Conservation (phyloP, 1,140 invertebrate species). For the Trichonephila clavata region DNA sequence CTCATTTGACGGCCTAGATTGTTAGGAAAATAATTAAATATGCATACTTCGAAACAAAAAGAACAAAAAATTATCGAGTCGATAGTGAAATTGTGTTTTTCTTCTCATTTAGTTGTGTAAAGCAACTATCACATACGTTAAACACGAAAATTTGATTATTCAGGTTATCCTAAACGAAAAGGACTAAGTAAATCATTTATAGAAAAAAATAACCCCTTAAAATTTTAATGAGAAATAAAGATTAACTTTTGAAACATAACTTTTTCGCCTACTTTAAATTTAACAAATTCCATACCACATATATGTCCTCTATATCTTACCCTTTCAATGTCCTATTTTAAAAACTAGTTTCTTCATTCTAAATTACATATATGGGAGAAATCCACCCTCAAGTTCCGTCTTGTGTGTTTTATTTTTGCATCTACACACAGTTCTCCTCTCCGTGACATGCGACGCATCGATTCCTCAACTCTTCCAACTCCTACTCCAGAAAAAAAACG, state of each 20-base stretch:
- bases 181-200: no score
- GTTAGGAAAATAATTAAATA: no score
- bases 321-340: background rate
- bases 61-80: no score
- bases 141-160: no score
- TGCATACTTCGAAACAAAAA: no score
- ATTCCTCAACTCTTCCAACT: background rate
- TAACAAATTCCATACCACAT: background rate
- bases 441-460: background rate
- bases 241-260: background rate
- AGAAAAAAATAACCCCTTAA: no score
- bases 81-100: no score
- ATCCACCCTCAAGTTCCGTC: background rate
- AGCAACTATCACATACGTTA: no score
- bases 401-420: background rate
- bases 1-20: no score
- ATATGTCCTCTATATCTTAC: background rate
- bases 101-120: no score
- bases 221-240: no score
- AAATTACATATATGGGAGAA: background rate
- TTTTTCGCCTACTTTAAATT: background rate
- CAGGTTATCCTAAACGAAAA: no score
- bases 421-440: background rate
- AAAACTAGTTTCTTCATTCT: background rate
- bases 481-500: background rate